A percentile compares a stretch with the other conserved stretches of the same genome.
Evolutionary conservation across 2,888 invertebrate genomes (phyloP).

Genomic region (Ecliptopera silaceata): DNA sequence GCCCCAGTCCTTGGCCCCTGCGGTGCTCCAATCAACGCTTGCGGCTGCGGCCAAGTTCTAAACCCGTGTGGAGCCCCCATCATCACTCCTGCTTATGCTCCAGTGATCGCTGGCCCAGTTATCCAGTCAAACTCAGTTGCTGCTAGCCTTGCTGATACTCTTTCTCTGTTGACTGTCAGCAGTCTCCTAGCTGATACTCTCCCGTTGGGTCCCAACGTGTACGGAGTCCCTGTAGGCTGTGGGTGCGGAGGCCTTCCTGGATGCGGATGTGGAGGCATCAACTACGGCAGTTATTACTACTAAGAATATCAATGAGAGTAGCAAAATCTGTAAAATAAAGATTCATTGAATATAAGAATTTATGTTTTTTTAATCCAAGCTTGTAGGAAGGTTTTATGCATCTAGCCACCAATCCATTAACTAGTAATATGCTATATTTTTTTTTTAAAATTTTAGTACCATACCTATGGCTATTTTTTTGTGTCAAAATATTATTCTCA

Average conservation of each 20-base stretch:
- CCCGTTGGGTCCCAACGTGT: slow-evolving; percentile 48
- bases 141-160: slow-evolving; percentile 61
- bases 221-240: slow-evolving; percentile 15
- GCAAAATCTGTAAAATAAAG: background rate
- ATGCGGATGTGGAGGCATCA: slow-evolving; percentile 8
- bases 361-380: too few species aligned
- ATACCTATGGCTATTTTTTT: too few species aligned
- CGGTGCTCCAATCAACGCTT: background rate
- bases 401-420: too few species aligned
- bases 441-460: too few species aligned
- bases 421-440: too few species aligned
- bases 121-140: slow-evolving; percentile 50
- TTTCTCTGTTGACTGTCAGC: slow-evolving; percentile 67
- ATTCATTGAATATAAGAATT: too few species aligned
- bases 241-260: background rate
- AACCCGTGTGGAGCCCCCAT: background rate
- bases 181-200: slow-evolving; percentile 61
- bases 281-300: slow-evolving; percentile 2
- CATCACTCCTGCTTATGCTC: too few species aligned
- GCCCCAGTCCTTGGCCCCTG: slow-evolving; percentile 1
- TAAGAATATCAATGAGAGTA: background rate
- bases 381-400: too few species aligned
- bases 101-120: background rate
- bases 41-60: background rate
- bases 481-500: too few species aligned